These are phyloP conservation scores for Drosophila planitibia DNA, from an alignment of 2,888 invertebrate species.

Conservation along the genomic window DNA sequence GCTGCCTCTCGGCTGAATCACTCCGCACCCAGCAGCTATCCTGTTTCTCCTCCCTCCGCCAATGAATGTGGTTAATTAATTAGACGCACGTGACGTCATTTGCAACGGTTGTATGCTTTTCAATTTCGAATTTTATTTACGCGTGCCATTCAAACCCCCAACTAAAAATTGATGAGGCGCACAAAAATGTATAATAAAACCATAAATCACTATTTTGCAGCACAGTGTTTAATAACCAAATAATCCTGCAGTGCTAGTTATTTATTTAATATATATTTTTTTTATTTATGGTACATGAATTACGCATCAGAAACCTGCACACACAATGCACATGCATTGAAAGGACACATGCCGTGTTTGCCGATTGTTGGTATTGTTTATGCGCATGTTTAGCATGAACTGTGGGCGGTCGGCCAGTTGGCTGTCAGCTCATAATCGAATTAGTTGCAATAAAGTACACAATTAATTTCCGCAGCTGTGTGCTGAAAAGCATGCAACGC, in stretches of 20 bases:
- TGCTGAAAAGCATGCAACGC: constrained; percentile 40
- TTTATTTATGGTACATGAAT: constrained; percentile 32
- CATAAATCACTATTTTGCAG: constrained; percentile 58
- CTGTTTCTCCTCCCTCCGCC: neutral
- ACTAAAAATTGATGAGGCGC: constrained; percentile 40
- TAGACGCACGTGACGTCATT: constrained; percentile 66
- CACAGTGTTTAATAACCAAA: constrained; percentile 61
- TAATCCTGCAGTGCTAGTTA: constrained; percentile 34
- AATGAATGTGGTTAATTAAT: constrained; percentile 56
- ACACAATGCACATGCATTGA: constrained; percentile 28
- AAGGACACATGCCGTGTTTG: constrained; percentile 32
- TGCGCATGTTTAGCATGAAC: constrained; percentile 38
- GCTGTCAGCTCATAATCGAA: constrained; percentile 67
- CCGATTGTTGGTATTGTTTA: constrained; percentile 20
- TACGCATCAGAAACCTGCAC: constrained; percentile 28
- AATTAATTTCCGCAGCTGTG: constrained; percentile 76
- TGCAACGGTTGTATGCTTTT: constrained; percentile 40
- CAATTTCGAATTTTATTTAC: constrained; percentile 51
- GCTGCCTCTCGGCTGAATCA: constrained; percentile 18
- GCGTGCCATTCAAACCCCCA: constrained; percentile 1
- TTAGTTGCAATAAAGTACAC: constrained; percentile 76
- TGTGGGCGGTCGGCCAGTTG: constrained; percentile 30
- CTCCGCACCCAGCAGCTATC: neutral
- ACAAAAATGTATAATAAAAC: constrained; percentile 42
- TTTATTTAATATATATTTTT: constrained; percentile 16